phyloP scores from a whole-genome alignment of 2,888 invertebrate species.

The Zele albiditarsus region DNA sequence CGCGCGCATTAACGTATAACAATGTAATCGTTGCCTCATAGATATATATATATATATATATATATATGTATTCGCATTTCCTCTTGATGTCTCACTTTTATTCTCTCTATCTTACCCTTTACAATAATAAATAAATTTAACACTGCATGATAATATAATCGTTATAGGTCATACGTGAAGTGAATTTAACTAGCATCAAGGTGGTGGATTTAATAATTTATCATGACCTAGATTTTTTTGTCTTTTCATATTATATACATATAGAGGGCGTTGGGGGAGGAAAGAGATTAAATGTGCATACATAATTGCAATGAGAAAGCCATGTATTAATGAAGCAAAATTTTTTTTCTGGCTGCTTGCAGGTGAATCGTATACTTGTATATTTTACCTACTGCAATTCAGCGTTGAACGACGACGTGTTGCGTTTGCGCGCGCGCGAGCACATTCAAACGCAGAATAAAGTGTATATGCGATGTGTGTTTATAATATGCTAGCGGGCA shows the following conservation, averaged over 20 bases:
- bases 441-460: conserved; percentile 39
- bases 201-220: neutral
- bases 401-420: conserved; percentile 25
- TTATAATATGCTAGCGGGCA: conserved; percentile 59
- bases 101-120: conserved; percentile 9
- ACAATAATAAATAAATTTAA: conserved; percentile 4
- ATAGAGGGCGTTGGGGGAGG: neutral
- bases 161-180: neutral
- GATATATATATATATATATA: no score
- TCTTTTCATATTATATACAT: neutral
- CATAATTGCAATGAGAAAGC: conserved; percentile 1
- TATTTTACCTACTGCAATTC: neutral
- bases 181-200: neutral
- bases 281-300: neutral
- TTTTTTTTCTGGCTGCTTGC: conserved; percentile 14
- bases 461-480: conserved; percentile 21
- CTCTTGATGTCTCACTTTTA: conserved; percentile 22
- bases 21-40: conserved; percentile 34
- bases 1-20: conserved; percentile 1
- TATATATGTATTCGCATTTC: neutral
- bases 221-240: neutral
- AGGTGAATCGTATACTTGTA: conserved; percentile 19
- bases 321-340: conserved; percentile 18
- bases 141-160: neutral
- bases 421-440: conserved; percentile 1